Evolutionary conservation across 2,797 vertebrate genomes (phyloP).

Genomic region (Spinus olivaceus): DNA sequence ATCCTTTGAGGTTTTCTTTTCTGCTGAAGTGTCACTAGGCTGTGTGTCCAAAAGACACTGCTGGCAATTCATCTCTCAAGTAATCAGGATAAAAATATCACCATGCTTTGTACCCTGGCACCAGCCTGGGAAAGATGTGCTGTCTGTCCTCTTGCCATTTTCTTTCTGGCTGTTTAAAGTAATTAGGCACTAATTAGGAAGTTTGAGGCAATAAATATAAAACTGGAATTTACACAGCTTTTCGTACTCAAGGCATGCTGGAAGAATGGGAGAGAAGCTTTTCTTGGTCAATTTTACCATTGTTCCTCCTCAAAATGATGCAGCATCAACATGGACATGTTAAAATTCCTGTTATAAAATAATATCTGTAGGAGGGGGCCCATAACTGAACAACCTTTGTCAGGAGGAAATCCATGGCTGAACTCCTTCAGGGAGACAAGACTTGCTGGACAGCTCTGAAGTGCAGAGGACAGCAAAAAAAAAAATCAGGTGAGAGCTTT

Average conservation of each 20-base stretch:
- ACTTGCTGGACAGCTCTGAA: neutral
- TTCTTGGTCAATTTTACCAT: neutral
- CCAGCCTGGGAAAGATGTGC: neutral
- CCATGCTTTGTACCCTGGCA: neutral
- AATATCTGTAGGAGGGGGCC: neutral
- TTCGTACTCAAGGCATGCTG: neutral
- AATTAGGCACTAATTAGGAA: conserved; percentile 42
- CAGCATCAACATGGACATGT: fast-evolving
- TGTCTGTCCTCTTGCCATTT: conserved; percentile 39
- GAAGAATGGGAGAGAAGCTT: neutral
- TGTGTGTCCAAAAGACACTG: neutral
- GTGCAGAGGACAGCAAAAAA: neutral
- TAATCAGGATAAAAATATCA: conserved; percentile 32
- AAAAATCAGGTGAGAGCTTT: neutral
- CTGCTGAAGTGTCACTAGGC: neutral
- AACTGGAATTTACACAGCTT: neutral
- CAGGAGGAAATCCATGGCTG: neutral
- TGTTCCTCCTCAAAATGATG: neutral
- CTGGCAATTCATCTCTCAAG: conserved; percentile 8
- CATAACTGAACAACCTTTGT: neutral
- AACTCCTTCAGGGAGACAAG: neutral
- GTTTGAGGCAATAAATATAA: conserved; percentile 9
- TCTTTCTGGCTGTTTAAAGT: conserved; percentile 43
- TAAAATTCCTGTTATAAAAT: neutral
- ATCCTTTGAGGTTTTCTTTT: conserved; percentile 34